Evolutionary conservation across 1,140 invertebrate species (phyloP).

Genomic region (Lordiphosa stackelbergi): DNA sequence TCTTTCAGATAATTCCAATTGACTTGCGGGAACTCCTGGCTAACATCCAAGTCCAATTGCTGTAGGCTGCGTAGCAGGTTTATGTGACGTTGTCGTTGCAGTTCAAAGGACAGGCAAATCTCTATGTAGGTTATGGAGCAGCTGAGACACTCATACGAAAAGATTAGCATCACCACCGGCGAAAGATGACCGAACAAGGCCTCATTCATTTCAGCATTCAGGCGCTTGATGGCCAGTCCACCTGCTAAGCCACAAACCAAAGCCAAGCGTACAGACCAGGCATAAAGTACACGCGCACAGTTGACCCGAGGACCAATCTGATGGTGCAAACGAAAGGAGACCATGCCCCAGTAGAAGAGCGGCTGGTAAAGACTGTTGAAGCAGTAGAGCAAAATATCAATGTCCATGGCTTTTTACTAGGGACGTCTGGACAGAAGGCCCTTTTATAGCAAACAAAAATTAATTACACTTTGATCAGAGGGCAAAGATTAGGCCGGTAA

Average conservation of each 20-base stretch:
- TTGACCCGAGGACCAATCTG: conserved; percentile 26
- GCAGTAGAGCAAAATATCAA: conserved; percentile 42
- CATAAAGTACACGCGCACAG: conserved; percentile 14
- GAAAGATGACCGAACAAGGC: conserved; percentile 49
- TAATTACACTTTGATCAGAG: not conserved
- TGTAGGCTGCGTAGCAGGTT: conserved; percentile 33
- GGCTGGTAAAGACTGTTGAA: conserved; percentile 41
- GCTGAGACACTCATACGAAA: conserved; percentile 48
- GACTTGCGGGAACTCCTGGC: conserved; percentile 36
- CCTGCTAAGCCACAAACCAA: conserved; percentile 28
- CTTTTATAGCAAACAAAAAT: conserved; percentile 19
- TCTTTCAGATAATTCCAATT: conserved; percentile 56
- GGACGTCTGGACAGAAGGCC: conserved; percentile 14
- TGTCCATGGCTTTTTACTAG: conserved; percentile 5
- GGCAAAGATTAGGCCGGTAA: not conserved
- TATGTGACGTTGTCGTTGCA: conserved; percentile 23
- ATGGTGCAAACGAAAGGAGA: conserved; percentile 33
- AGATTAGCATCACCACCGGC: conserved; percentile 48
- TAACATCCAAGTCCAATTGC: conserved; percentile 35
- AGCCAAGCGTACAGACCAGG: conserved; percentile 18
- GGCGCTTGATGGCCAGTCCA: conserved; percentile 31
- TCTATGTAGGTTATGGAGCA: conserved; percentile 43
- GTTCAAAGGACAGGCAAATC: conserved; percentile 38
- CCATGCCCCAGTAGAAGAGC: conserved; percentile 39
- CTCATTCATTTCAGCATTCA: conserved; percentile 26